phyloP scores from a whole-genome alignment of 2,797 vertebrate genomes.

The Denticeps clupeoides region DNA sequence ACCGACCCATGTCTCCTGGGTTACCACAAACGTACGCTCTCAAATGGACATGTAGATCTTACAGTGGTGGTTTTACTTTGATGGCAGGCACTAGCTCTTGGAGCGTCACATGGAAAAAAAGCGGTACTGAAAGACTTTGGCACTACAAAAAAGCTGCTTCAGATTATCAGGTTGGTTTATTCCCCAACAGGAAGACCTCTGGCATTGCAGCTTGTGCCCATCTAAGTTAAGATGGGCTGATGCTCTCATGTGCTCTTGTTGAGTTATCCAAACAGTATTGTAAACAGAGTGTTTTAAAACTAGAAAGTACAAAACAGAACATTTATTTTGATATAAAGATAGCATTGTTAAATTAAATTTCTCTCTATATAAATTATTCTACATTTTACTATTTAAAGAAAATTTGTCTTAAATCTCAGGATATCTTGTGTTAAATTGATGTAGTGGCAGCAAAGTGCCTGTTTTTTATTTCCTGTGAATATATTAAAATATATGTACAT shows the following conservation, averaged over 20 bases:
- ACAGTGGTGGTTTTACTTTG: conserved; percentile 6
- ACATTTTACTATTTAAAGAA: conserved; percentile 68
- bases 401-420: conserved; percentile 68
- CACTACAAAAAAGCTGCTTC: conserved; percentile 37
- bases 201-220: too few species aligned
- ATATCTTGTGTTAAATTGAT: conserved; percentile 57
- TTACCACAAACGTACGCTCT: conserved; percentile 60
- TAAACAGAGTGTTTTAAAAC: conserved; percentile 29
- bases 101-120: conserved; percentile 29
- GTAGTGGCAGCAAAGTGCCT: conserved; percentile 57
- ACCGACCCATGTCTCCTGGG: conserved; percentile 68
- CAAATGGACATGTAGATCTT: conserved; percentile 57
- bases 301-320: conserved; percentile 47
- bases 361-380: conserved; percentile 71
- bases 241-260: conserved; percentile 23
- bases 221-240: too few species aligned
- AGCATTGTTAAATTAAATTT: conserved; percentile 66
- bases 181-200: too few species aligned
- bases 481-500: conserved; percentile 71
- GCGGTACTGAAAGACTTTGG: conserved; percentile 35
- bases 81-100: conserved; percentile 32
- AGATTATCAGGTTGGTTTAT: conserved; percentile 26
- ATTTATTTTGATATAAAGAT: conserved; percentile 72
- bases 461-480: conserved; percentile 69
- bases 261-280: conserved; percentile 24